These are phyloP conservation scores for Botrylloides violaceus DNA, from an alignment of 23 tunicate species.

Conservation along the genomic window DNA sequence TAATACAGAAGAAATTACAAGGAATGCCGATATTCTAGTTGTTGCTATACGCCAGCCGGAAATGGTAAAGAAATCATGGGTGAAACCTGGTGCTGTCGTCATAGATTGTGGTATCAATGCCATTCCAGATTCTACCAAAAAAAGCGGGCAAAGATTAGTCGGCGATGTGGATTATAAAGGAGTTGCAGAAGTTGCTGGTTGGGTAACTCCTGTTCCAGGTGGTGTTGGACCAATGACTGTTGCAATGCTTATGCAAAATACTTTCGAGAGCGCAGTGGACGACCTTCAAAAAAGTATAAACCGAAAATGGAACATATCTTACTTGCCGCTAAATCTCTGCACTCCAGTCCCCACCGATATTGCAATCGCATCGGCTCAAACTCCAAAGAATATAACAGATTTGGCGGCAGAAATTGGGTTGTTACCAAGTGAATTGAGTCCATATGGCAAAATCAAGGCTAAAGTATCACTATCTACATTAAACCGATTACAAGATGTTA, in stretches of 20 bases:
- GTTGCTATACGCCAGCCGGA: constrained; percentile 86
- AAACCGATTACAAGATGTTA: constrained; percentile 57
- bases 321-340: constrained; percentile 50
- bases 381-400: constrained; percentile 67
- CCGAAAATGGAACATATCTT: constrained; percentile 47
- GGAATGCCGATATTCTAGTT: constrained; percentile 80
- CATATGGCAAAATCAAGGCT: constrained; percentile 91
- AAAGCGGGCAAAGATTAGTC: constrained; percentile 71
- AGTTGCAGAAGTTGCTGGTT: constrained; percentile 61
- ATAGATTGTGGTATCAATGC: constrained; percentile 96
- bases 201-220: constrained; percentile 98
- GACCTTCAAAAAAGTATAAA: constrained; percentile 34
- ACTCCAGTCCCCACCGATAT: constrained; percentile 93
- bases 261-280: constrained; percentile 61
- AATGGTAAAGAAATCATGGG: constrained; percentile 86
- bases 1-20: constrained; percentile 40
- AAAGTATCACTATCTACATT: constrained; percentile 82
- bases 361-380: constrained; percentile 79
- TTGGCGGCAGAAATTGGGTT: constrained; percentile 86
- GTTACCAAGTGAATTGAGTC: constrained; percentile 55
- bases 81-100: constrained; percentile 93
- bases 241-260: constrained; percentile 96
- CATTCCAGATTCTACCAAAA: constrained; percentile 76
- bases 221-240: constrained; percentile 99
- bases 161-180: constrained; percentile 82